Evolutionary conservation across 53 echinoderm and acorn worm genomes (phyloP), one percentile per base, ranked within the genome.

Genomic region (Arbacia lixula): DNA sequence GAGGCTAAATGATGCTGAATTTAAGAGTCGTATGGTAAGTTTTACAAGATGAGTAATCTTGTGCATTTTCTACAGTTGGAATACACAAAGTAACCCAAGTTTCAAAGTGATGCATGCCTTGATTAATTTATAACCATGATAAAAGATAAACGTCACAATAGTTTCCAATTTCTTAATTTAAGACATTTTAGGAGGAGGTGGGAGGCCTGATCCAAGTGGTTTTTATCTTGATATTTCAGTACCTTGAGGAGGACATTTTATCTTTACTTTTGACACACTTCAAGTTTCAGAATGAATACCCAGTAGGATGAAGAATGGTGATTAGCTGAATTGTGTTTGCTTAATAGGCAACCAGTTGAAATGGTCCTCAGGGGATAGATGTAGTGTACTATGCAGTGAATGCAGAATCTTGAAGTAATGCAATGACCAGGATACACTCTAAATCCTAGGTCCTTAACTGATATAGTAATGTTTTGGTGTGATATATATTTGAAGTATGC

Each of bases 261-360:
- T 60, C 27, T 60, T 60, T 60, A 60, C 60, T 60, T 60, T 60
- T 60, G 60, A 60, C 60, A 60, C 60, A 60, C 60, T 60, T 60
- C 60, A 60, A 60, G 60, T 60, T 60, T 60, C 60, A 60, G 60
- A 60, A 60, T 60, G 60, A 60, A 24, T 60, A 60, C 60, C 60
- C 60, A 60, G 12, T 60, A 60, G 60, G 60, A 60, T 60, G 31
- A 29, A 60, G 60, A 25, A 60, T 60, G 4, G 60, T 60, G 60
- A 60, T 60, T 60, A 60, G 60, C 60, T 60, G 60, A 60, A 60
- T 60, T 60, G 60, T 60, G 60, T 60, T 4, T 60, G 60, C 60
- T 60, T 60, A 60, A 60, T 60, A 60, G 60, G 60, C 60, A 60
- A 60, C 60, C 60, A 60, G 60, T 60, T 60, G 60, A 60, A 60